Percentiles rank a stretch among this genome's conserved stretches.
phyloP scores from a whole-genome alignment of 2,888 invertebrate species.

The Apamea sordens region DNA sequence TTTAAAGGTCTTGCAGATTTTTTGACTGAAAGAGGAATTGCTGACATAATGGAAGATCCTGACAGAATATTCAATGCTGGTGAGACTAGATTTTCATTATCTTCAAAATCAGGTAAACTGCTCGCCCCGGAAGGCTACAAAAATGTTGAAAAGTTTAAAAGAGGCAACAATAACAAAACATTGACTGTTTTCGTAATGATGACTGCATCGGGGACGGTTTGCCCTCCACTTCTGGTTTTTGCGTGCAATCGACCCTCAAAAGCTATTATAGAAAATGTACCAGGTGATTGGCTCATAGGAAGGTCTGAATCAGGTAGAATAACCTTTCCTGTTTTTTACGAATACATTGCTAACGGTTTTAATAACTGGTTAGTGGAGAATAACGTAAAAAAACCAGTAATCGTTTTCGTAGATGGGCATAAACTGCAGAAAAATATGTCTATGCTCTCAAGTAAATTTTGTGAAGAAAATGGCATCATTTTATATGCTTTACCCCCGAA shows the following conservation, averaged over 20 bases:
- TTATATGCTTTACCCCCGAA: background rate
- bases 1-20: background rate
- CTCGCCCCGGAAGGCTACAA: background rate
- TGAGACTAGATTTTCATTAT: slow-evolving; percentile 9
- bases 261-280: background rate
- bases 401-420: slow-evolving; percentile 13
- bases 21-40: slow-evolving; percentile 9
- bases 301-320: background rate
- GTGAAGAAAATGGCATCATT: slow-evolving; percentile 18
- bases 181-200: slow-evolving; percentile 4
- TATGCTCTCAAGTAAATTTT: background rate
- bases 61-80: slow-evolving; percentile 2
- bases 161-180: background rate
- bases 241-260: background rate
- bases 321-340: background rate
- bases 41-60: background rate
- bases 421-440: slow-evolving; percentile 2
- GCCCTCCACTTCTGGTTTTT: slow-evolving; percentile 12
- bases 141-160: background rate
- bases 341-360: slow-evolving; percentile 8
- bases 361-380: background rate
- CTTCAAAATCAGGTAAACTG: background rate
- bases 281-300: background rate
- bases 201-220: background rate
- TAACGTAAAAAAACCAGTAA: background rate